Conservation (phyloP, 2,113 vertebrate species). For the Dipodomys ordii region DNA sequence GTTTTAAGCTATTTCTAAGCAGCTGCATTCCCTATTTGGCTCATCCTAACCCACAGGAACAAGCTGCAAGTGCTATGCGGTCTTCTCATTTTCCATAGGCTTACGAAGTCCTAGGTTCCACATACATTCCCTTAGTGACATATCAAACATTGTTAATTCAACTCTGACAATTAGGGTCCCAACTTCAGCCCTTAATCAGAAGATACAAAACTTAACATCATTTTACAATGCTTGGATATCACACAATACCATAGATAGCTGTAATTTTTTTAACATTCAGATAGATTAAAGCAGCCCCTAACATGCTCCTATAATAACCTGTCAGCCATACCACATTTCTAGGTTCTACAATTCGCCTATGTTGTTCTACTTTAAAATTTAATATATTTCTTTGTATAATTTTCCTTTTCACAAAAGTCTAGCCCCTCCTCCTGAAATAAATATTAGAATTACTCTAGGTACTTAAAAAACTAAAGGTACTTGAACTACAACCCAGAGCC, state of each 20-base stretch:
- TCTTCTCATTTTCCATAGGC: conserved; percentile 46
- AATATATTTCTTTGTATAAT: neutral
- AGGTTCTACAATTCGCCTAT: neutral
- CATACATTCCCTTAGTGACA: neutral
- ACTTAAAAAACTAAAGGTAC: neutral
- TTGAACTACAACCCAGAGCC: neutral
- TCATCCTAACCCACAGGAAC: neutral
- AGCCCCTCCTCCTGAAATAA: neutral
- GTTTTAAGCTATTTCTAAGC: conserved; percentile 47
- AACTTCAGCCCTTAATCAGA: neutral
- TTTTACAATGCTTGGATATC: conserved; percentile 21
- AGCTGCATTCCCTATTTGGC: conserved; percentile 6
- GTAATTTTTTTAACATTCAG: neutral
- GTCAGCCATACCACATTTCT: neutral
- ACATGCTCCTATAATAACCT: neutral
- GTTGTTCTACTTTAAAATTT: conserved; percentile 26
- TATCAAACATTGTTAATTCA: conserved; percentile 34
- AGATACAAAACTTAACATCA: conserved; percentile 34
- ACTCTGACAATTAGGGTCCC: neutral
- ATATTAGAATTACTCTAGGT: conserved; percentile 15
- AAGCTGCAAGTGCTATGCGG: neutral
- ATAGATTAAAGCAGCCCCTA: conserved; percentile 2
- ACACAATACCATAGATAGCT: neutral
- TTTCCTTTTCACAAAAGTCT: conserved; percentile 43
- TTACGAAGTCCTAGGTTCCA: conserved; percentile 43